Evolutionary conservation across 2,888 invertebrate species (phyloP).

Genomic region (Bimastos eiseni): DNA sequence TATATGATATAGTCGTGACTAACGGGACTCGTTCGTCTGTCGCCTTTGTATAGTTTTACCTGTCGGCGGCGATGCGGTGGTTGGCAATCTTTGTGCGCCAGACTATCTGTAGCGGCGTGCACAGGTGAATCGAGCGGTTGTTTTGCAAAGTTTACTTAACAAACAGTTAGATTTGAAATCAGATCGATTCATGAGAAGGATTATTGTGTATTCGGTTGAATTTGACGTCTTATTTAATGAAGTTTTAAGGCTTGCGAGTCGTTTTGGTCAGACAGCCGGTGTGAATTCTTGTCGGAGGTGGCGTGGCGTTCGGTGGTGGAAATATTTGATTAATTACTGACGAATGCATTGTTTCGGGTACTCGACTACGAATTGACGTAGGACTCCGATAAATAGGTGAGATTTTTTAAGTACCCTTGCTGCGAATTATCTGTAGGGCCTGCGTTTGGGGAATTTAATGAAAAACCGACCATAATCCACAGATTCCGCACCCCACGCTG

Average conservation of each 20-base stretch:
- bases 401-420: neutral
- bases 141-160: neutral
- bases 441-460: neutral
- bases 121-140: neutral
- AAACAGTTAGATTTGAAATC: neutral
- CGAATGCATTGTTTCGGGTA: neutral
- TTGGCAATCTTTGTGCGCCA: neutral
- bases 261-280: neutral
- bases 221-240: neutral
- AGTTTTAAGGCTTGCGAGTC: neutral
- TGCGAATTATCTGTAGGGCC: neutral
- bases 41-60: neutral
- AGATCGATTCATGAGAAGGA: neutral
- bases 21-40: neutral
- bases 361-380: neutral
- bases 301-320: neutral
- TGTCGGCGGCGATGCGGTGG: neutral
- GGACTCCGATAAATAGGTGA: neutral
- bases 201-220: neutral
- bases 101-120: neutral
- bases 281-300: neutral
- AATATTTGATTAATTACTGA: neutral
- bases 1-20: neutral
- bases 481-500: constrained; percentile 1
- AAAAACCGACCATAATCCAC: neutral